Percentiles rank a stretch among this genome's conserved stretches.
phyloP scores from a whole-genome alignment of 2,113 vertebrate genomes.

The Corydoras sp. region DNA sequence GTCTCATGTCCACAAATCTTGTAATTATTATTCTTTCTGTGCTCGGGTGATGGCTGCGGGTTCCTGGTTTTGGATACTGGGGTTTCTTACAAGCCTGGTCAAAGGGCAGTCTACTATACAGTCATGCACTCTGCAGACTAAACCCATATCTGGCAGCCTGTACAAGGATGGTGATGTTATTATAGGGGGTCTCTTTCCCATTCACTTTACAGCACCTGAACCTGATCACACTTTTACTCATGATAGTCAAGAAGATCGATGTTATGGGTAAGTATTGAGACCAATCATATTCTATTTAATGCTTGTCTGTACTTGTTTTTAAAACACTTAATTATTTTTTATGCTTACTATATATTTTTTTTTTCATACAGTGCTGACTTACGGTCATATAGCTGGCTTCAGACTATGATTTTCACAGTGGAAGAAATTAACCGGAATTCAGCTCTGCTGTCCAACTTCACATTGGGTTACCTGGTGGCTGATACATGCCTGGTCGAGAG shows the following conservation, averaged over 20 bases:
- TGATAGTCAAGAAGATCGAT: constrained; percentile 20
- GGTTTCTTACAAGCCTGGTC: constrained; percentile 28
- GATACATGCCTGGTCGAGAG: constrained; percentile 54
- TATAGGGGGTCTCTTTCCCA: constrained; percentile 53
- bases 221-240: constrained; percentile 44
- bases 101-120: constrained; percentile 15
- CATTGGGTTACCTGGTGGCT: constrained; percentile 47
- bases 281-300: not conserved
- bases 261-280: constrained; percentile 39
- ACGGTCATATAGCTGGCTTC: constrained; percentile 48
- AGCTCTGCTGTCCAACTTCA: constrained; percentile 43
- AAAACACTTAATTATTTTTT: not conserved
- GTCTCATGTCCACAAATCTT: too few species aligned
- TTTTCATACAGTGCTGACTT: constrained; percentile 47
- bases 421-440: constrained; percentile 47
- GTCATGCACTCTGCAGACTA: constrained; percentile 43
- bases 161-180: constrained; percentile 49
- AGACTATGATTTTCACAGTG: constrained; percentile 45
- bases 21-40: not conserved
- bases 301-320: not conserved
- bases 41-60: constrained; percentile 26
- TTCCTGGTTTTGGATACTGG: constrained; percentile 37
- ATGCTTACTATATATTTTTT: constrained; percentile 1
- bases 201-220: constrained; percentile 45
- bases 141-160: constrained; percentile 44